phyloP scores from a whole-genome alignment of 2,797 vertebrate genomes.

The Enteromius paludinosus region DNA sequence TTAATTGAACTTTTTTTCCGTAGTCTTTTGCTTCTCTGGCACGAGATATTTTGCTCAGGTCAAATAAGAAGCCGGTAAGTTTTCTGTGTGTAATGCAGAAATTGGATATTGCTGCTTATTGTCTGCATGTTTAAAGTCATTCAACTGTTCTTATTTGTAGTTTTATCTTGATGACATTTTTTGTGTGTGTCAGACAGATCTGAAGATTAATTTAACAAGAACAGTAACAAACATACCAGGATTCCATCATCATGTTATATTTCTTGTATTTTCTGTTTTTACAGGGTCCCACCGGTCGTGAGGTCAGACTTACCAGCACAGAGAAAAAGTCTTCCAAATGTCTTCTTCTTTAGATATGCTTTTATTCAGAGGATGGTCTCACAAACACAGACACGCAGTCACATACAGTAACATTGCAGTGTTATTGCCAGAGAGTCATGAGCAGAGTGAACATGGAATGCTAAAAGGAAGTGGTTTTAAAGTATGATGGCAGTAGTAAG shows the following conservation, averaged over 20 bases:
- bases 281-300: constrained; percentile 73
- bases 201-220: not conserved
- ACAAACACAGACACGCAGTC: constrained; percentile 16
- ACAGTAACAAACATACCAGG: not conserved
- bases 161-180: not conserved
- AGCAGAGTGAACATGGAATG: constrained; percentile 21
- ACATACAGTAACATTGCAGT: constrained; percentile 21
- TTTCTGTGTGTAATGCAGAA: not conserved
- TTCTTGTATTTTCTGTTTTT: not conserved
- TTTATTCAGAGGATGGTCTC: constrained; percentile 7
- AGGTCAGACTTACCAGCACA: constrained; percentile 78
- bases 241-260: not conserved
- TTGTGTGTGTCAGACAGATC: not conserved
- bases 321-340: constrained; percentile 82
- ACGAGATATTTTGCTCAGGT: constrained; percentile 87
- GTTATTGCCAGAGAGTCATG: constrained; percentile 36
- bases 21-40: constrained; percentile 89
- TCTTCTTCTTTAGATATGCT: constrained; percentile 71
- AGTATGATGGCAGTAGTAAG: not conserved
- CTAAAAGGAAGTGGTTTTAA: constrained; percentile 2
- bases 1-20: not conserved
- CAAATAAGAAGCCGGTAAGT: constrained; percentile 80
- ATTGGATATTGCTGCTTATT: not conserved
- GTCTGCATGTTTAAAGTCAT: not conserved
- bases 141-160: not conserved